A percentile compares a stretch with the other conserved stretches of the same genome.
phyloP scores from a whole-genome alignment of 2,113 vertebrate species.

The Leptocoma aspasia region DNA sequence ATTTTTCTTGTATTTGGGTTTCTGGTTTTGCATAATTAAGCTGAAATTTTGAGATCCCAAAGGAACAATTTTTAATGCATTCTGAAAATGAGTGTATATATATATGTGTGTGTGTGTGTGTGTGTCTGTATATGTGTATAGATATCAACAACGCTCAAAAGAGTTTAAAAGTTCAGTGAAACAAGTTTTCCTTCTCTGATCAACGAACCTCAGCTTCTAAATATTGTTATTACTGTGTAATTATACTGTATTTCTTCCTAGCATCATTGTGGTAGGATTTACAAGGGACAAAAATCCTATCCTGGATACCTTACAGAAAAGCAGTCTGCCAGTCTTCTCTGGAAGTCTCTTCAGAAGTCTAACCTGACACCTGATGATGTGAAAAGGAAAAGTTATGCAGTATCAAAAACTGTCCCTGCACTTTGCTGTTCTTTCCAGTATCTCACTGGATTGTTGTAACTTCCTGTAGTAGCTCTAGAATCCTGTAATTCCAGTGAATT shows the following conservation, averaged over 20 bases:
- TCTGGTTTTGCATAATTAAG: neutral
- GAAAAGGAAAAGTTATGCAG: neutral
- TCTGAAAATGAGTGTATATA: neutral
- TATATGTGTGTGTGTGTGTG: neutral
- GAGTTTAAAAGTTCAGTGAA: neutral
- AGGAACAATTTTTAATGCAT: neutral
- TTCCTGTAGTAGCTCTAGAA: neutral
- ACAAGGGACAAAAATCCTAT: neutral
- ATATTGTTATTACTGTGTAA: neutral
- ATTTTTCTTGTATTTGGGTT: neutral
- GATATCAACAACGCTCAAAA: neutral
- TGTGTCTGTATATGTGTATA: too few species aligned
- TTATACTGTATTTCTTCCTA: neutral
- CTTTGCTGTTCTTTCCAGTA: neutral
- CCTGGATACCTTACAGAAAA: neutral
- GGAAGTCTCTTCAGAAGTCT: neutral
- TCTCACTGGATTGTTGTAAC: too few species aligned
- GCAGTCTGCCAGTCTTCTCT: neutral
- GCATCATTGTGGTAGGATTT: neutral
- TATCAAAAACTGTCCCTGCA: neutral
- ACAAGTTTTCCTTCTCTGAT: neutral
- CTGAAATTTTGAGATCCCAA: neutral
- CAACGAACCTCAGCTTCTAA: neutral
- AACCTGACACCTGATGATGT: accelerated
- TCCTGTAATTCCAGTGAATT: neutral